Conservation (phyloP, 2,888 invertebrate genomes). For the Drosophila acutilabella region DNA sequence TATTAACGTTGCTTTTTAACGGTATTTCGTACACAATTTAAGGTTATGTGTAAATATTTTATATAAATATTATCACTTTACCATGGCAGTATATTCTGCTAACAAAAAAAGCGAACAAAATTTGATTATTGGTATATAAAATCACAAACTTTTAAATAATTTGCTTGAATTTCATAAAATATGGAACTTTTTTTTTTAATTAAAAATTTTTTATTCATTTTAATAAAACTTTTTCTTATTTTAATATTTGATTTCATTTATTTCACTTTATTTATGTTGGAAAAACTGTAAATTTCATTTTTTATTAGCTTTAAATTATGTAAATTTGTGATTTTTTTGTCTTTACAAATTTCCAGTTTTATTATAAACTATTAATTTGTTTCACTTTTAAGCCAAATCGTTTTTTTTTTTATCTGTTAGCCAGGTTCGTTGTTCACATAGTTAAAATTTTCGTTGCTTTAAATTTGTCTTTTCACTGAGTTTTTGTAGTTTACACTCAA, state of each 20-base stretch:
- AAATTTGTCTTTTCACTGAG: neutral
- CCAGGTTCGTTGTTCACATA: neutral
- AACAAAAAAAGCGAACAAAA: too few species aligned
- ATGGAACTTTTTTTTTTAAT: too few species aligned
- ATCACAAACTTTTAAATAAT: too few species aligned
- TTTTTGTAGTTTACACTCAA: constrained; percentile 11
- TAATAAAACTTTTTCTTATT: neutral
- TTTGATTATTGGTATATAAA: too few species aligned
- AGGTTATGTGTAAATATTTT: constrained; percentile 14
- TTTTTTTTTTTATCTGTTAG: neutral
- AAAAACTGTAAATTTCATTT: too few species aligned
- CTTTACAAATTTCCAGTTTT: neutral
- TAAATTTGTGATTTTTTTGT: neutral
- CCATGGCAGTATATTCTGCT: constrained; percentile 6
- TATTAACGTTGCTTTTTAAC: constrained; percentile 36
- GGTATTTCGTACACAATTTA: constrained; percentile 34
- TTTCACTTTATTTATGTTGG: too few species aligned
- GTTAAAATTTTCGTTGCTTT: neutral
- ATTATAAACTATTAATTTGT: neutral
- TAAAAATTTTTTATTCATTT: neutral
- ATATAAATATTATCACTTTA: constrained; percentile 8
- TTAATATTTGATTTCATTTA: neutral
- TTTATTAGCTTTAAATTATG: constrained; percentile 2
- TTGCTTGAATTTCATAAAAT: too few species aligned
- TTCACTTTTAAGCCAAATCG: neutral